Conservation (phyloP, 2,888 invertebrate species). For the Venustoraphidia nigricollis region DNA sequence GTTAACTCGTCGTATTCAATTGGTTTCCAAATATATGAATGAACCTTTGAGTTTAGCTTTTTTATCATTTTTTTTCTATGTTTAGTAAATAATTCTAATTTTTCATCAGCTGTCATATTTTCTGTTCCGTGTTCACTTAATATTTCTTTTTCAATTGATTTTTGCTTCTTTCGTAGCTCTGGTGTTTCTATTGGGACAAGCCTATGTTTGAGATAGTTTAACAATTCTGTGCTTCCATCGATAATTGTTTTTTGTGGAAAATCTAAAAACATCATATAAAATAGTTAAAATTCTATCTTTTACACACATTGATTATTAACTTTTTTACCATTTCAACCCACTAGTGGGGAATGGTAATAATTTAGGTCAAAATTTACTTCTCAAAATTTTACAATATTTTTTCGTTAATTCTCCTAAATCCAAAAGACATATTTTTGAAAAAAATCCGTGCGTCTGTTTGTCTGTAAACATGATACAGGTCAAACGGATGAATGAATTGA, state of each 20-base stretch:
- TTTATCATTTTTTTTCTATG: slow-evolving; percentile 37
- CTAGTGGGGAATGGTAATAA: too few species aligned
- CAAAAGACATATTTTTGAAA: too few species aligned
- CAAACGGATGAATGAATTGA: too few species aligned
- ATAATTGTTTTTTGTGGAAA: slow-evolving; percentile 36
- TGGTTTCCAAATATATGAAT: slow-evolving; percentile 53
- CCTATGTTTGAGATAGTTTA: slow-evolving; percentile 43
- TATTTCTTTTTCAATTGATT: slow-evolving; percentile 24
- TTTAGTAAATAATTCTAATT: slow-evolving; percentile 27
- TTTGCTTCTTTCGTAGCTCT: slow-evolving; percentile 25
- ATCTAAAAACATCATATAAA: slow-evolving; percentile 29
- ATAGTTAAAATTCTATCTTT: too few species aligned
- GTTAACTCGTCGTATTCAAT: slow-evolving; percentile 50
- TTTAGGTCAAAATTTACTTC: too few species aligned
- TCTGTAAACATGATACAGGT: too few species aligned
- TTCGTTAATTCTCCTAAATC: too few species aligned
- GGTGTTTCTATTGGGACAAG: slow-evolving; percentile 46
- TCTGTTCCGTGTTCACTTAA: slow-evolving; percentile 20
- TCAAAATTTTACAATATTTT: too few species aligned
- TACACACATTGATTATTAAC: too few species aligned
- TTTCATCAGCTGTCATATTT: slow-evolving; percentile 26
- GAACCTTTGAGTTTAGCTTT: slow-evolving; percentile 38
- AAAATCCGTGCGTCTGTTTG: too few species aligned
- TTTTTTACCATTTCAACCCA: too few species aligned
- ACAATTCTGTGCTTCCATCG: slow-evolving; percentile 36